Evolutionary conservation across 2,797 vertebrate species (phyloP).

Genomic region (Argyrosomus regius): DNA sequence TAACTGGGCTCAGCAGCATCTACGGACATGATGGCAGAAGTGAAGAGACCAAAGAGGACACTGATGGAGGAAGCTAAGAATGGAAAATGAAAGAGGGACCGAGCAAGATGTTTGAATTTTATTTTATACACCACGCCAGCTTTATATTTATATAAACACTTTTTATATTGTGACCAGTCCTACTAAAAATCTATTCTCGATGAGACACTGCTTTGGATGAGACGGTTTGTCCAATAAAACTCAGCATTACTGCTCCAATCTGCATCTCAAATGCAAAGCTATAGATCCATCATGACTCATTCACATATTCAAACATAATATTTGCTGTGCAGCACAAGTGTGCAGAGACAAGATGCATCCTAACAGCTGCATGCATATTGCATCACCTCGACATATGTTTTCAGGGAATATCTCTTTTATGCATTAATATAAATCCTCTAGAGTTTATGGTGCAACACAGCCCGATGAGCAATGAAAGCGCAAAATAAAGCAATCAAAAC

Average conservation of each 20-base stretch:
- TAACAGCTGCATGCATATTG: constrained; percentile 68
- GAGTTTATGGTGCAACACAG: constrained; percentile 28
- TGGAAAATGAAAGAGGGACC: no score
- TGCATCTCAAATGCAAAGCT: constrained; percentile 28
- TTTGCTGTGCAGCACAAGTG: constrained; percentile 8
- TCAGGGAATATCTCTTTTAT: constrained; percentile 59
- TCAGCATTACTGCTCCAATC: background rate
- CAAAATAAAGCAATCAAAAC: constrained; percentile 35
- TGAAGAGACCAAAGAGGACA: no score
- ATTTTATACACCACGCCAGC: no score
- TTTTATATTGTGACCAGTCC: background rate
- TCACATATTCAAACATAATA: constrained; percentile 30
- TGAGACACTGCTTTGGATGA: background rate
- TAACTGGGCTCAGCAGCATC: no score
- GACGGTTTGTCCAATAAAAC: constrained; percentile 16
- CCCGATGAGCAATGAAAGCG: background rate
- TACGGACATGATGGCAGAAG: no score
- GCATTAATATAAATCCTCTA: constrained; percentile 56
- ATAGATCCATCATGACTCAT: constrained; percentile 15
- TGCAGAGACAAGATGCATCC: constrained; percentile 52
- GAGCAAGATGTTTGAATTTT: background rate
- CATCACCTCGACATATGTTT: constrained; percentile 58
- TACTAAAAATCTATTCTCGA: background rate
- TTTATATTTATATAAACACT: no score
- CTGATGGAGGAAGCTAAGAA: no score